Evolutionary conservation across 2,888 invertebrate species (phyloP), one percentile per base, ranked within the genome.

Genomic region (Tuta absoluta): DNA sequence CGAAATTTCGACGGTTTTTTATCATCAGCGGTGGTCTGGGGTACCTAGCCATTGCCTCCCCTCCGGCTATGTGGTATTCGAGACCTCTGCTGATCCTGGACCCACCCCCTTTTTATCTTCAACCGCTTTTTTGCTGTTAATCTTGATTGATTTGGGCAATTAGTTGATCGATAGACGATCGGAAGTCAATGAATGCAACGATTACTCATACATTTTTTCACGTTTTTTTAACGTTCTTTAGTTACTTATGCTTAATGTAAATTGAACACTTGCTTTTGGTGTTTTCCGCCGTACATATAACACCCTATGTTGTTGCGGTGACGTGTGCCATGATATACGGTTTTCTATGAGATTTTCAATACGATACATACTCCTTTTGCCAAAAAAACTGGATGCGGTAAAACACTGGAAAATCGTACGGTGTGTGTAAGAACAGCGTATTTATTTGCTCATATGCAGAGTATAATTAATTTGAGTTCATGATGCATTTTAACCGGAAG

Each of bases 21-120:
- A 85, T 81, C 85, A 90, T 91, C 91, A 90, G 90, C 88, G 87
- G 88, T 89, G 89, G 91, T 91, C 91, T 89, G 87, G 92, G 89
- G 91, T 91, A 87, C 90, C 91, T 79, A 71, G 70, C 58, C 69
- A 73, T 78, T 79, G 86, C 80, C 84, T 76, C 74, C 75, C 74
- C 78, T 77, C 73, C 79, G 86, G 87, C 82, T 84, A 85, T 79
- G 72, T 82, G 92, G 92, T 92, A 92, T 92, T 92, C 92, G 92
- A 92, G 92, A 92, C 92, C 90, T 90, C 91, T 92, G 91, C 92
- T 92, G 92, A 92, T 91, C 91, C 89, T 89, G 86, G 79, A 75
- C 67, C 56, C 57, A 59, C 63, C 74, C 65, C 67, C 78, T 89
- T 92, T 92, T 92, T 92, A 92, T 92, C 92, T 91, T 80, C 68